These are phyloP conservation scores for Mnemiopsis leidyi DNA, from an alignment of 37 sponge, comb jelly and placozoan species.

Conservation along the genomic window DNA sequence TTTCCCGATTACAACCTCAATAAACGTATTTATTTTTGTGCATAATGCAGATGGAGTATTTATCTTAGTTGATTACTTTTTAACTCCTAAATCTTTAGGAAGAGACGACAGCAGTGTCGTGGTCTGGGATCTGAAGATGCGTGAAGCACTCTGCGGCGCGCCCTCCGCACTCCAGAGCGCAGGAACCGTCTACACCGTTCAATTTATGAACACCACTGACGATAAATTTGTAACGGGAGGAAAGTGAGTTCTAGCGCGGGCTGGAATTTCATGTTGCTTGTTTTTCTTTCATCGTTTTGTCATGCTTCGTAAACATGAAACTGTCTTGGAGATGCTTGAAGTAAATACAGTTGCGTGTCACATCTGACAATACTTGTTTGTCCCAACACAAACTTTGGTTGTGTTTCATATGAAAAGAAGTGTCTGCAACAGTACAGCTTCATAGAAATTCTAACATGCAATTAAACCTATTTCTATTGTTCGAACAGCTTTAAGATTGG, in stretches of 20 bases:
- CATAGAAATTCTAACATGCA: not conserved
- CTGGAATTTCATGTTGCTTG: not conserved
- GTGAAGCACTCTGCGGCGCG: conserved; percentile 90
- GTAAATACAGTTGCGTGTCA: not conserved
- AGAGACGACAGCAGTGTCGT: conserved; percentile 76
- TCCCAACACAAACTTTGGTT: not conserved
- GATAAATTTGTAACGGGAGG: conserved; percentile 92
- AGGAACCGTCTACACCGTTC: conserved; percentile 78
- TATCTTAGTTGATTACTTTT: too few species aligned
- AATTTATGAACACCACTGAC: conserved; percentile 76
- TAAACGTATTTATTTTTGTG: too few species aligned
- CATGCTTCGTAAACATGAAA: not conserved
- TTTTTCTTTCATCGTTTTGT: not conserved
- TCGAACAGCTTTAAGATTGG: too few species aligned
- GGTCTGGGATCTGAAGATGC: conserved; percentile 85
- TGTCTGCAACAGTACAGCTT: not conserved
- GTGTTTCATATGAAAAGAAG: not conserved
- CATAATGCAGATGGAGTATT: too few species aligned
- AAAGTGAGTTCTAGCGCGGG: conserved; percentile 75
- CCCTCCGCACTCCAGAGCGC: conserved; percentile 90
- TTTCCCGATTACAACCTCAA: too few species aligned
- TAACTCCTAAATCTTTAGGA: too few species aligned
- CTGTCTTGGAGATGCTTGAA: not conserved
- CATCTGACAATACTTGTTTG: not conserved
- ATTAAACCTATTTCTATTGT: too few species aligned